Conservation (phyloP, 2,797 vertebrate species). For the Eleutherodactylus coqui region DNA sequence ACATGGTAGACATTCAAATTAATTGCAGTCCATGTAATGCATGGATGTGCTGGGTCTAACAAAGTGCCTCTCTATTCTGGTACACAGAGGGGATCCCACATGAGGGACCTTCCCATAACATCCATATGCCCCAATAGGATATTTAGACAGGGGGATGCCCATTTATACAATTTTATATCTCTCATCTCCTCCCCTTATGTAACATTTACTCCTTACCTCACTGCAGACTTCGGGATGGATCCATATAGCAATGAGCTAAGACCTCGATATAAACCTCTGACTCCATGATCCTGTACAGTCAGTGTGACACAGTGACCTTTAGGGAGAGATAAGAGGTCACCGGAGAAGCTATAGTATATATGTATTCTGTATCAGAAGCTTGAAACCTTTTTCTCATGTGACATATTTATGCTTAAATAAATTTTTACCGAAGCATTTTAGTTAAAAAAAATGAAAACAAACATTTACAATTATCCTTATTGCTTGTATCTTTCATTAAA, state of each 20-base stretch:
- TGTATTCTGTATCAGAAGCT: neutral
- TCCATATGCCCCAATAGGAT: neutral
- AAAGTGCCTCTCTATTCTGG: too few species aligned
- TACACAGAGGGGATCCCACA: neutral
- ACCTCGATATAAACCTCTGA: constrained; percentile 81
- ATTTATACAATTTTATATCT: neutral
- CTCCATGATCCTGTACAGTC: constrained; percentile 81
- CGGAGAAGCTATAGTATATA: neutral
- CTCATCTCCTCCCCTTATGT: neutral
- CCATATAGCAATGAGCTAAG: constrained; percentile 82
- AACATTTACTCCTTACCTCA: constrained; percentile 72
- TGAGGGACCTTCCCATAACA: neutral
- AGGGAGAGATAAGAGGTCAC: neutral
- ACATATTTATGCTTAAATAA: too few species aligned
- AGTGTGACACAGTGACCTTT: constrained; percentile 81
- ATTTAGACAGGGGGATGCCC: too few species aligned
- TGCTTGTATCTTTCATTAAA: too few species aligned
- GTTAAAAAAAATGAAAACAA: too few species aligned
- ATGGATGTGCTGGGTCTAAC: neutral
- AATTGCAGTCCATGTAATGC: neutral
- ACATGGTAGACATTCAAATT: neutral
- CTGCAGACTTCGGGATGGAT: constrained; percentile 84
- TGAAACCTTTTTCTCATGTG: neutral
- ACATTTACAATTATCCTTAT: too few species aligned
- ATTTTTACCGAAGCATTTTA: too few species aligned